Conservation (phyloP, 2,113 vertebrate species). For the Heterotis niloticus region DNA sequence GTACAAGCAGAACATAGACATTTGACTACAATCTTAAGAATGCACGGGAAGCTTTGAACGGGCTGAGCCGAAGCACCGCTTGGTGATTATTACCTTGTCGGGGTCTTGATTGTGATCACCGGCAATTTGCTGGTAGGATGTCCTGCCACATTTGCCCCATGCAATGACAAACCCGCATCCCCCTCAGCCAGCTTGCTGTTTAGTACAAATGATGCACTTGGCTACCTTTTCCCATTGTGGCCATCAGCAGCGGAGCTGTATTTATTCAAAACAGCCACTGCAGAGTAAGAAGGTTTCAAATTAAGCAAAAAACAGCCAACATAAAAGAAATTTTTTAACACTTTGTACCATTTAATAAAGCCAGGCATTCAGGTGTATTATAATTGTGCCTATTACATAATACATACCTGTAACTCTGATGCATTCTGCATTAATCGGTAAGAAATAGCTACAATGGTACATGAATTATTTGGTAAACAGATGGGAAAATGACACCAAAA, state of each 20-base stretch:
- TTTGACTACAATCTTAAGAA: slow-evolving; percentile 42
- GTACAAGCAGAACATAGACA: slow-evolving; percentile 33
- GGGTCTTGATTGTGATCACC: slow-evolving; percentile 57
- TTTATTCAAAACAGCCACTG: background rate
- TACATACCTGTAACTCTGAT: background rate
- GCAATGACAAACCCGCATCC: slow-evolving; percentile 67
- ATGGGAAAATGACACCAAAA: background rate
- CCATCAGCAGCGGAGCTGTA: background rate
- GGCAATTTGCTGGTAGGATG: slow-evolving; percentile 60
- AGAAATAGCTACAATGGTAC: background rate
- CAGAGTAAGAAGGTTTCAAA: background rate
- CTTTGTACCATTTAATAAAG: background rate
- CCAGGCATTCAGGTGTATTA: background rate
- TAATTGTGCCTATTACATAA: too few species aligned
- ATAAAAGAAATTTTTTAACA: background rate
- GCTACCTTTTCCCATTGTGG: background rate
- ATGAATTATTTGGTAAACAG: background rate
- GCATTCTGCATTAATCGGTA: background rate
- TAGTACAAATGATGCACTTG: slow-evolving; percentile 53
- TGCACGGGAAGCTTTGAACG: slow-evolving; percentile 45
- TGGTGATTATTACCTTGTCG: slow-evolving; percentile 57
- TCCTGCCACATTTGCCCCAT: slow-evolving; percentile 62
- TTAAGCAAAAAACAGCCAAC: too few species aligned
- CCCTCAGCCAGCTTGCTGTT: slow-evolving; percentile 21
- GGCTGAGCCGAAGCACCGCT: slow-evolving; percentile 48